These are phyloP conservation scores for Microtus montanus DNA, from an alignment of 2,113 vertebrate species.

Conservation along the genomic window DNA sequence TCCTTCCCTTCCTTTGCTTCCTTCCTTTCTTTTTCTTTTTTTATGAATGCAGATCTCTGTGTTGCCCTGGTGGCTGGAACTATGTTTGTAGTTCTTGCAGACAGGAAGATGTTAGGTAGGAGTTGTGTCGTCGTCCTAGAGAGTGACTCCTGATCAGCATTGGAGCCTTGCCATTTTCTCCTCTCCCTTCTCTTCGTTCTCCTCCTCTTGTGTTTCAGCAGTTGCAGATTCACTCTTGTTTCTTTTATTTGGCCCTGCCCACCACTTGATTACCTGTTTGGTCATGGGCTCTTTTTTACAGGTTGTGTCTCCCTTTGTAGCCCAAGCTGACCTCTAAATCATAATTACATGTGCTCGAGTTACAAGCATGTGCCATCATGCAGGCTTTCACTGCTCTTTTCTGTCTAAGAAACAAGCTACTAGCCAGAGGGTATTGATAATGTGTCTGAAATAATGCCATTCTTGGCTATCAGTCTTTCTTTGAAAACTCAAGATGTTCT, in stretches of 20 bases:
- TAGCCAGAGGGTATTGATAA: constrained; percentile 39
- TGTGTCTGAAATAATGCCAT: constrained; percentile 59
- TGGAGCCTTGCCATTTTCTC: neutral
- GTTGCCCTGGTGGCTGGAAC: neutral
- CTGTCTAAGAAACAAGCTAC: constrained; percentile 61
- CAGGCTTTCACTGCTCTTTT: constrained; percentile 48
- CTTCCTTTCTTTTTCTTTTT: neutral
- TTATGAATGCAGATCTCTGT: neutral
- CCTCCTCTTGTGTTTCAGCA: neutral
- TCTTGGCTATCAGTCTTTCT: constrained; percentile 59
- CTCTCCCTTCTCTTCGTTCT: neutral
- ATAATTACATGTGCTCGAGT: neutral
- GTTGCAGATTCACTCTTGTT: constrained; percentile 1
- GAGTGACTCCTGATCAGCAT: constrained; percentile 10
- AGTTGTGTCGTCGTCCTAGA: neutral
- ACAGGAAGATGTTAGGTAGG: neutral
- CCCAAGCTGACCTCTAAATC: neutral
- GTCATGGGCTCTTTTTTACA: neutral
- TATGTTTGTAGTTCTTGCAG: neutral
- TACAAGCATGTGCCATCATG: neutral
- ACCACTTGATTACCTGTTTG: neutral
- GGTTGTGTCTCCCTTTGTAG: neutral
- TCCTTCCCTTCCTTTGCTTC: neutral
- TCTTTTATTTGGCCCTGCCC: neutral
- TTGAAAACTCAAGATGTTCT: constrained; percentile 60